phyloP scores from a whole-genome alignment of 64 coral and sea anemone genomes.

The Anthopleura sola region DNA sequence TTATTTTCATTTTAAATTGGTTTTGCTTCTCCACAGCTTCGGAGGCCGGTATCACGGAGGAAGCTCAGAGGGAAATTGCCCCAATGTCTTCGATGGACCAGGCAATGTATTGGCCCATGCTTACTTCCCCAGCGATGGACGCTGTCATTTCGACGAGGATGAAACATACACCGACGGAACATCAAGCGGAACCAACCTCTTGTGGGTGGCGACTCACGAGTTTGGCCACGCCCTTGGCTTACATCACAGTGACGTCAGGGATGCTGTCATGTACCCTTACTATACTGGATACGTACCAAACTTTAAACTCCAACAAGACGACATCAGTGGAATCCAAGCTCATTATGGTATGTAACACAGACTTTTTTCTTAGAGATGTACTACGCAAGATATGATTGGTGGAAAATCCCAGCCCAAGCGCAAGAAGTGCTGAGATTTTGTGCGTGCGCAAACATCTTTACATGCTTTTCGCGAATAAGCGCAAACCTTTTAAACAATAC shows the following conservation, averaged over 20 bases:
- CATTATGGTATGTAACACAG: no score
- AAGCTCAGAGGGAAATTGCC: conserved; percentile 24
- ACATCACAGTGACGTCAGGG: conserved; percentile 35
- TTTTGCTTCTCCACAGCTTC: conserved; percentile 17
- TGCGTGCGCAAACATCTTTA: no score
- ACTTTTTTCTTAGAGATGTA: no score
- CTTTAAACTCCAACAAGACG: conserved; percentile 51
- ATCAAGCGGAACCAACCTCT: conserved; percentile 47
- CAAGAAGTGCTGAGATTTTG: no score
- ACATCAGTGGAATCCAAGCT: conserved; percentile 53
- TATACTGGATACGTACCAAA: conserved; percentile 63
- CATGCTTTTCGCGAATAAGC: no score
- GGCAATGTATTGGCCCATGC: conserved; percentile 64
- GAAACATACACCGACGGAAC: conserved; percentile 42
- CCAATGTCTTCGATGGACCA: conserved; percentile 44
- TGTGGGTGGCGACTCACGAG: conserved; percentile 70
- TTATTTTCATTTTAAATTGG: no score
- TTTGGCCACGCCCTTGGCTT: conserved; percentile 65
- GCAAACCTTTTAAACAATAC: no score
- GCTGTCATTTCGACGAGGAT: conserved; percentile 73
- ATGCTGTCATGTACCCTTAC: conserved; percentile 61
- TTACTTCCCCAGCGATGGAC: conserved; percentile 66
- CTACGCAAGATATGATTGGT: no score
- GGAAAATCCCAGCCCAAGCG: no score
- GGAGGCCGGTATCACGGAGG: conserved; percentile 39